These are phyloP conservation scores for Meda fulgida DNA, from an alignment of 2,797 vertebrate species.

Conservation along the genomic window DNA sequence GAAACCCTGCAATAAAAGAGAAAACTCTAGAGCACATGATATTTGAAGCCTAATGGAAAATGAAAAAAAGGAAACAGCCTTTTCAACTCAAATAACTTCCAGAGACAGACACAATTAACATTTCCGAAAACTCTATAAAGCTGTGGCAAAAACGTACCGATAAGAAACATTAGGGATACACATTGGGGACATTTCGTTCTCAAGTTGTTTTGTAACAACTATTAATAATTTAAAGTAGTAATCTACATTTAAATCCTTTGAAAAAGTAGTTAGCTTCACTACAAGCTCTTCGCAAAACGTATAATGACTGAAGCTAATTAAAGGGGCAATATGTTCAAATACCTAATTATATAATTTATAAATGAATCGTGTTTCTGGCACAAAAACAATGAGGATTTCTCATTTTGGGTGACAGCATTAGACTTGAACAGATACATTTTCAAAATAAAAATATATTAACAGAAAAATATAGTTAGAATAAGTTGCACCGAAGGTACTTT, in stretches of 20 bases:
- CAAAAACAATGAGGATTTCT: neutral
- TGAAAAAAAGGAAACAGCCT: constrained; percentile 10
- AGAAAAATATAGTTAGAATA: neutral
- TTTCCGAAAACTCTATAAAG: neutral
- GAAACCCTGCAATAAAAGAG: constrained; percentile 60
- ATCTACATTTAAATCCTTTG: neutral
- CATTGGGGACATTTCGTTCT: neutral
- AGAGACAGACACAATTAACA: neutral
- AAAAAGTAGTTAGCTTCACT: neutral
- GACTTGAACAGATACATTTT: neutral
- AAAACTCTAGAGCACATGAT: constrained; percentile 71
- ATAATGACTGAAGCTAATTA: neutral
- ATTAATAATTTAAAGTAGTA: neutral
- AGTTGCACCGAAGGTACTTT: neutral
- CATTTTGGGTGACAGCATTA: neutral
- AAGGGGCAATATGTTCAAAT: neutral
- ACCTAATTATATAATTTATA: neutral
- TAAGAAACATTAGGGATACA: neutral
- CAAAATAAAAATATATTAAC: neutral
- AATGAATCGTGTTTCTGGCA: neutral
- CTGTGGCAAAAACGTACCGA: neutral
- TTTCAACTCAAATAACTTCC: constrained; percentile 29
- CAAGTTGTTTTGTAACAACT: neutral
- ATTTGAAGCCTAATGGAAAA: constrained; percentile 68
- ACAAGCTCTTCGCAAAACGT: neutral